Base-by-base conservation (phyloP, 2,797 vertebrate species). In the Rhincodon typus region DNA sequence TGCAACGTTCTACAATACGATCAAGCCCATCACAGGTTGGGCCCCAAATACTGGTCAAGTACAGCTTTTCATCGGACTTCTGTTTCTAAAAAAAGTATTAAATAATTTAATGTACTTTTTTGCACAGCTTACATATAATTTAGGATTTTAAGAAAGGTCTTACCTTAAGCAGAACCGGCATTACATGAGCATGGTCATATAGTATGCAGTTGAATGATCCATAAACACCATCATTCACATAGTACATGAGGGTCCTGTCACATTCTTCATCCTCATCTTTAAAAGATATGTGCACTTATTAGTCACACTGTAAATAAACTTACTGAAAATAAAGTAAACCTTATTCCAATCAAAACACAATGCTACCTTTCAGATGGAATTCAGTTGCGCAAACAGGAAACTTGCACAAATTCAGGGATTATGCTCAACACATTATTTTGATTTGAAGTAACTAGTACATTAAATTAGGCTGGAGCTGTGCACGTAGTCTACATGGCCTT, bases 131-230 rank as follows among this genome's bases (percentile, higher is more conserved):
- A 93, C 25, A 1, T 21, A 93, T 1, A 67, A 93, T 38, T 2
- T 66, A 38, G 15, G 30, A 69, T 25, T 17, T 38, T 25, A 62
- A 46, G 67, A 30, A 42, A 4, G n/a, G 50, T 10, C 34, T 96
- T 97, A 99, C 99, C 98, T 99, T 99, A 95, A 98, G 98, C 96
- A 99, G 97, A 62, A 96, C 96, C 86, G 99, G 98, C 96, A 98
- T 97, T 96, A 99, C 99, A 19, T 98, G 98, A 0, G 99, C 99
- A 0, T 99, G 99, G 96, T 99, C 99, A 86, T 98, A 99, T 13
- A 99, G 97, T 96, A 99, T 99, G 97, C 99, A 99, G 96, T 99
- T 99, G 96, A 99, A 99, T 0, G 99, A 99, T 0, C 99, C 99
- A 30, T 99, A 99, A 13, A 99, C 99, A 0, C 99, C 99, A 91